Conservation (phyloP, 2,797 vertebrate genomes). For the Calcarius lapponicus region DNA sequence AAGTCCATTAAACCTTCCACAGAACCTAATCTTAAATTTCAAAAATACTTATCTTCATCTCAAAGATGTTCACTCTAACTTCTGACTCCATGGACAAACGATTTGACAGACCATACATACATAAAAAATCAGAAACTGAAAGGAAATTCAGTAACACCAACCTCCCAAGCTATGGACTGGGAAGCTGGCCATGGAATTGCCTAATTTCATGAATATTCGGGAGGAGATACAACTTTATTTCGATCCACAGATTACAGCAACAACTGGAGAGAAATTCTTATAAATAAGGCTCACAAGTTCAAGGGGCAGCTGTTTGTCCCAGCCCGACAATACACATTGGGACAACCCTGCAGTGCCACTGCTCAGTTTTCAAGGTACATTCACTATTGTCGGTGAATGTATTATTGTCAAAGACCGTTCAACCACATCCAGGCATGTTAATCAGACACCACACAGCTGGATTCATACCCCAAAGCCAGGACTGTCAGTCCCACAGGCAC, state of each 20-base stretch:
- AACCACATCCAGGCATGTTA: background rate
- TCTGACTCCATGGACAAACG: background rate
- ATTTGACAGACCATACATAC: background rate
- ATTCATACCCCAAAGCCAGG: background rate
- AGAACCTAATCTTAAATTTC: background rate
- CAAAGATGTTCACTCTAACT: background rate
- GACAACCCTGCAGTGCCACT: background rate
- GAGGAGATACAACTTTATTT: background rate
- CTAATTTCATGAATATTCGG: background rate
- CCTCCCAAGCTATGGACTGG: background rate
- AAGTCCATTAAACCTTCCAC: background rate
- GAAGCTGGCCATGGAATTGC: background rate
- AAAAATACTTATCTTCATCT: background rate
- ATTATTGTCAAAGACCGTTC: background rate
- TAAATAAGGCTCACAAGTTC: background rate
- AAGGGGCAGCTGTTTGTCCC: background rate
- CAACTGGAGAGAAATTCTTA: background rate
- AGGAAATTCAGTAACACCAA: background rate
- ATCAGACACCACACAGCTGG: background rate
- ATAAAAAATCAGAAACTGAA: background rate
- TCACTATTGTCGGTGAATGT: background rate
- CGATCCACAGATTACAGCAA: background rate
- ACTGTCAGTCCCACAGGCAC: background rate
- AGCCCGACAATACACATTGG: rapidly evolving
- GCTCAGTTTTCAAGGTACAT: background rate